phyloP scores from a whole-genome alignment of 2,888 invertebrate species.

The Drosophila demipolita region DNA sequence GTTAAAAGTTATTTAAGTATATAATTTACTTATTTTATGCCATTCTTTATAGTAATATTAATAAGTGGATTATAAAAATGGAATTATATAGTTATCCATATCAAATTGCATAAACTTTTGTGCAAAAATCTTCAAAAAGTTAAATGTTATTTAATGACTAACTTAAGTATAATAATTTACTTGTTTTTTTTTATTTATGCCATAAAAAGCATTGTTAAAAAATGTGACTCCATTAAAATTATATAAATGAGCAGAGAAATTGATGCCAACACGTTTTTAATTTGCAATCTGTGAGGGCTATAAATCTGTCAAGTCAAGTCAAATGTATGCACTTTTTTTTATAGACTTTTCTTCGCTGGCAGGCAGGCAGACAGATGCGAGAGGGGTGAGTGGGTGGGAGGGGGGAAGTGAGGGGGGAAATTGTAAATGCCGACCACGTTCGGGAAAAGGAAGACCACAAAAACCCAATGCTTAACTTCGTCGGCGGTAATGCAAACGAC shows the following conservation, averaged over 20 bases:
- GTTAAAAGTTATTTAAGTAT: no score
- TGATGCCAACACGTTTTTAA: constrained; percentile 61
- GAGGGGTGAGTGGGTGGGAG: no score
- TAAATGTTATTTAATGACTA: no score
- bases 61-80: no score
- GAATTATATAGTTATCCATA: no score
- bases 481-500: constrained; percentile 74
- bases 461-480: constrained; percentile 47
- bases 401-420: background rate
- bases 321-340: constrained; percentile 50
- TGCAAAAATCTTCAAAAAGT: no score
- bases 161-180: no score
- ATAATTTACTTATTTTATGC: no score
- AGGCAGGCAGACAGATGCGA: constrained; percentile 10
- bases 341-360: constrained; percentile 32
- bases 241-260: constrained; percentile 43
- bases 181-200: no score
- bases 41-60: no score
- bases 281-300: constrained; percentile 50
- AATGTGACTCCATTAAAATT: constrained; percentile 15
- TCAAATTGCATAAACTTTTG: no score
- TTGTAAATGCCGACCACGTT: constrained; percentile 41
- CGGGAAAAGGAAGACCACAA: constrained; percentile 60
- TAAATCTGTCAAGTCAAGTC: constrained; percentile 60
- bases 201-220: background rate